phyloP scores from a whole-genome alignment of 2,797 vertebrate genomes.

The Gobionotothen gibberifrons region DNA sequence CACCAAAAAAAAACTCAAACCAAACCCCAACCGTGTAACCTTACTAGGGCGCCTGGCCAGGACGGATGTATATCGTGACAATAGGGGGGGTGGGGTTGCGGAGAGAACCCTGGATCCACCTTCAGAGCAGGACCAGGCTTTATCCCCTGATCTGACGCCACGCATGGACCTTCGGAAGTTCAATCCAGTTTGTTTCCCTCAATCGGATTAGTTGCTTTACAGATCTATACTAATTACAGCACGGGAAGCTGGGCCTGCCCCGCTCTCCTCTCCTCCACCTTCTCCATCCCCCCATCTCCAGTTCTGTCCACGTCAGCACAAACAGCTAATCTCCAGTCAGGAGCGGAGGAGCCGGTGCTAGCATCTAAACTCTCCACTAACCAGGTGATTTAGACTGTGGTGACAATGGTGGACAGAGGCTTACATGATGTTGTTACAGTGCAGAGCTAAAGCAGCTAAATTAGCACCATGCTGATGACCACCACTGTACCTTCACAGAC shows the following conservation, averaged over 20 bases:
- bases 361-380: conserved; percentile 42
- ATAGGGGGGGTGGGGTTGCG: not conserved
- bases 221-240: conserved; percentile 86
- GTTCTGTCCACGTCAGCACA: conserved; percentile 80
- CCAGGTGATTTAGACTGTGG: conserved; percentile 57
- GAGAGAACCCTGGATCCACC: conserved; percentile 43
- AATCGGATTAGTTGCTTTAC: conserved; percentile 85
- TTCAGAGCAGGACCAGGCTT: conserved; percentile 55
- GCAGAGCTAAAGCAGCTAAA: conserved; percentile 42
- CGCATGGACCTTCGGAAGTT: conserved; percentile 64
- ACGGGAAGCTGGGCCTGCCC: conserved; percentile 53
- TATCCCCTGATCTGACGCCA: conserved; percentile 63
- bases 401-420: conserved; percentile 35
- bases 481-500: conserved; percentile 25
- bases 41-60: conserved; percentile 27
- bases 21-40: conserved; percentile 42
- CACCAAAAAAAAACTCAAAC: conserved; percentile 30
- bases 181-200: conserved; percentile 84
- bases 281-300: conserved; percentile 54
- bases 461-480: conserved; percentile 44
- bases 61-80: conserved; percentile 9
- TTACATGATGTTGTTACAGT: conserved; percentile 39
- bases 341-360: conserved; percentile 48
- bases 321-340: conserved; percentile 76
- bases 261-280: conserved; percentile 48